These are phyloP conservation scores for Geopemphigus sp. DNA, from an alignment of 1,140 invertebrate genomes.

Conservation along the genomic window DNA sequence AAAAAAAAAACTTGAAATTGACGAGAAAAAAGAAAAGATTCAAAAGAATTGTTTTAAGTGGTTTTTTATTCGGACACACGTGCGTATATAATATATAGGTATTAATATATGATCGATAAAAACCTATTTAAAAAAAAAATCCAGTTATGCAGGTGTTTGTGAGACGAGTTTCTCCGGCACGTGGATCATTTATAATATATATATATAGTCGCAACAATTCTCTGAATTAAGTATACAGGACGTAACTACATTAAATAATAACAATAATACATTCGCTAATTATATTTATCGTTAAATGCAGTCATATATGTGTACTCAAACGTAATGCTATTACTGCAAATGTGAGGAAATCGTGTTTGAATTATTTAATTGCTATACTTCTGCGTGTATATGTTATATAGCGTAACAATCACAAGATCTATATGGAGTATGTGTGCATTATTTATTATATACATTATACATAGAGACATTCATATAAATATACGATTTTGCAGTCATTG, in stretches of 20 bases:
- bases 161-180: slow-evolving; percentile 7
- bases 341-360: neutral
- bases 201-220: neutral
- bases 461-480: neutral
- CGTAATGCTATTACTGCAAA: too few relatives aligned
- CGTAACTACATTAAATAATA: too few relatives aligned
- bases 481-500: neutral
- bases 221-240: slow-evolving; percentile 8
- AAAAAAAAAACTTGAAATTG: neutral
- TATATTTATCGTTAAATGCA: neutral
- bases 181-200: slow-evolving; percentile 8
- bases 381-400: neutral
- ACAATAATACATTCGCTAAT: neutral
- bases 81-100: neutral
- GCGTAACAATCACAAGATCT: neutral
- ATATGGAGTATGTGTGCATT: too few relatives aligned
- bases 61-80: slow-evolving; percentile 20
- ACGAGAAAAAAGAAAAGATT: neutral
- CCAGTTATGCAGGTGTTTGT: slow-evolving; percentile 31
- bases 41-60: slow-evolving; percentile 3
- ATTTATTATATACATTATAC: neutral
- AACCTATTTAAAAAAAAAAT: neutral
- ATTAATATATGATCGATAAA: neutral
- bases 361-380: neutral
- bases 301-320: neutral